phyloP scores from a whole-genome alignment of 1,140 invertebrate genomes.

The Drosophila rhopaloa region DNA sequence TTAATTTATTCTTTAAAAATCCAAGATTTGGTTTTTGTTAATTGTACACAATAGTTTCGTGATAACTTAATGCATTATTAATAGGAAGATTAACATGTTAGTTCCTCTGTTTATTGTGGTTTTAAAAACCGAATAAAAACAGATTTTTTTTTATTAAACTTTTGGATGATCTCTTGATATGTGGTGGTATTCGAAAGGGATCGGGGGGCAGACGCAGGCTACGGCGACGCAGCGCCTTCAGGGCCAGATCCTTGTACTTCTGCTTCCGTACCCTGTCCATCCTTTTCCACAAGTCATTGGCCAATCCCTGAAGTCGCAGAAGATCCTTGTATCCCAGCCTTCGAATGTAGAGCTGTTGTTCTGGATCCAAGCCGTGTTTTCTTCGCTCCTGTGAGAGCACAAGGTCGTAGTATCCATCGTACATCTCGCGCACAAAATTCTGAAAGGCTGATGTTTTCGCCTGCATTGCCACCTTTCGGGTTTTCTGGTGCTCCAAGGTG shows the following conservation, averaged over 20 bases:
- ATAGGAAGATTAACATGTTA: no score
- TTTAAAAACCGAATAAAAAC: background rate
- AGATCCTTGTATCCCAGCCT: slow-evolving; percentile 14
- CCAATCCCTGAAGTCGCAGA: slow-evolving; percentile 3
- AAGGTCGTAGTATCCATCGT: slow-evolving; percentile 14
- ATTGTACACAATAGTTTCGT: no score
- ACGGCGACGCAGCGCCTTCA: slow-evolving; percentile 1
- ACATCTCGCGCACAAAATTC: slow-evolving; percentile 29
- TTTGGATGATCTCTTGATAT: background rate
- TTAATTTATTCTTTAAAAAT: no score
- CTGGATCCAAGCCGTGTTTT: background rate
- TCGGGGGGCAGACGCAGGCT: slow-evolving; percentile 14
- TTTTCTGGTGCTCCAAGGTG: slow-evolving; percentile 19
- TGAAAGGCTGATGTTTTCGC: slow-evolving; percentile 23
- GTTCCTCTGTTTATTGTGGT: no score
- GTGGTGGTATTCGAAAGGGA: slow-evolving; percentile 4
- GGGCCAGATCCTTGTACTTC: slow-evolving; percentile 18
- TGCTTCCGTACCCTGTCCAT: slow-evolving; percentile 5
- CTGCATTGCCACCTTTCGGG: background rate
- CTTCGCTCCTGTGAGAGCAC: slow-evolving; percentile 8
- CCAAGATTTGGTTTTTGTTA: no score
- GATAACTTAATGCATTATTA: no score
- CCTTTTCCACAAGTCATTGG: slow-evolving; percentile 20
- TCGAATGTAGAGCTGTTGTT: background rate
- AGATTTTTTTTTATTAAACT: background rate